These are phyloP conservation scores for Diarsia mendica DNA, from an alignment of 2,888 invertebrate species.

Conservation along the genomic window DNA sequence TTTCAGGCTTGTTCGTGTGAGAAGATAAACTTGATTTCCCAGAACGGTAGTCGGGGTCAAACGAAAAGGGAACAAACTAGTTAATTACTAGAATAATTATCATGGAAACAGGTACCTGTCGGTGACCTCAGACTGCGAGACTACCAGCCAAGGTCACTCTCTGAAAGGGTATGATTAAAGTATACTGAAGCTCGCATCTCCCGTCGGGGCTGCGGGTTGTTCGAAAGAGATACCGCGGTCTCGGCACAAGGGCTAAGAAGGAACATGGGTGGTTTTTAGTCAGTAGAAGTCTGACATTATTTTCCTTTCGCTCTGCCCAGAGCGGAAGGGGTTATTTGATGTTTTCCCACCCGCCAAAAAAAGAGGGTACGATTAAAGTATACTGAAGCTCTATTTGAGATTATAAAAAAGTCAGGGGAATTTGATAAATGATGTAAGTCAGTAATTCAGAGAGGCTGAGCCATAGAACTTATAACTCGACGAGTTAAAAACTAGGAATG, in stretches of 20 bases:
- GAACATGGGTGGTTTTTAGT: no score
- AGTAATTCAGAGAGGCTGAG: not conserved
- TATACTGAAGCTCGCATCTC: no score
- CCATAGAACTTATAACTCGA: not conserved
- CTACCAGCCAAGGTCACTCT: not conserved
- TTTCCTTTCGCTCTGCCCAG: no score
- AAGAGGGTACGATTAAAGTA: not conserved
- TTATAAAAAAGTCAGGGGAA: not conserved
- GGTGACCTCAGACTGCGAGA: not conserved
- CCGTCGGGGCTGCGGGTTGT: no score
- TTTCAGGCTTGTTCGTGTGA: not conserved
- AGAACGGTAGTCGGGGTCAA: not conserved
- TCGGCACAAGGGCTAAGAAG: no score
- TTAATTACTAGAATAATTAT: constrained; percentile 6
- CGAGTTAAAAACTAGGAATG: not conserved
- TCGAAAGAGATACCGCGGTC: no score
- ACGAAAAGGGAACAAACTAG: not conserved
- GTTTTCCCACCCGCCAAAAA: no score
- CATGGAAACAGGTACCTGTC: not conserved
- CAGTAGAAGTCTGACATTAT: no score
- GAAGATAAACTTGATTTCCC: constrained; percentile 25
- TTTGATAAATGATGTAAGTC: not conserved
- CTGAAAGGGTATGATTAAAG: no score
- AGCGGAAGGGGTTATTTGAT: no score
- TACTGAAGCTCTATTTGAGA: not conserved